Base-by-base conservation (phyloP, 2,113 vertebrate species). In the Aegithalos caudatus region DNA sequence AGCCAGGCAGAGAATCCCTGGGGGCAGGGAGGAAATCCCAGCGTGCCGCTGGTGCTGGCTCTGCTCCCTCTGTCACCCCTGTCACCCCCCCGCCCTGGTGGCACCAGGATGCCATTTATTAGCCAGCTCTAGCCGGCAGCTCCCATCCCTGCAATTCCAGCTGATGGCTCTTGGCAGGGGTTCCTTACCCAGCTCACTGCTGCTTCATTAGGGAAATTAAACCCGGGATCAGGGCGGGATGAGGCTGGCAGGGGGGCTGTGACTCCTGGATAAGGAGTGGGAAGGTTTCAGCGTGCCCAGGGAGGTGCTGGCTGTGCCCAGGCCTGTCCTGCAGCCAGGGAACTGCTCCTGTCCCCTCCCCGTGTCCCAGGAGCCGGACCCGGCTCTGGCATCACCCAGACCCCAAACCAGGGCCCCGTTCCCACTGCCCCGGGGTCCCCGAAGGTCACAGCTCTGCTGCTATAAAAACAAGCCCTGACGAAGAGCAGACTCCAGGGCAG, bases 11-110 rank as follows among this genome's bases (percentile, higher is more conserved):
- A 84, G 44, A 10, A 4, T 67, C 40, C 33, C 73, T 54, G 0
- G 0, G 24, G 45, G 29, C 45, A 40, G 24, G n/a, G n/a, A 85
- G 65, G 20, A 51, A 69, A 61, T 1, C 48, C 71, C 76, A 48
- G 27, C 0, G 0, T 0, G 2, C 60, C 58, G 72, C 45, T 50
- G 8, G 0, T 9, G 20, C 57, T 51, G 44, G 10, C 44, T 50
- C 21, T 4, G 11, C 10, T 44, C 17, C 31, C 13, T 9, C 38
- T 61, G 73, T n/a, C 64, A 45, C 42, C 42, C 18, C 69, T 20
- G 37, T 11, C 50, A 54, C 17, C 7, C 40, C 24, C 37, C 10
- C 17, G 53, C 37, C 37, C 72, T 13, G 45, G 42, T 54, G 24
- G 70, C 70, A 29, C 37, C 37, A 23, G 45, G 18, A 19, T 69